Evolutionary conservation across 2,113 vertebrate species (phyloP).

Genomic region (Pseudorhombus dupliciocellatus): DNA sequence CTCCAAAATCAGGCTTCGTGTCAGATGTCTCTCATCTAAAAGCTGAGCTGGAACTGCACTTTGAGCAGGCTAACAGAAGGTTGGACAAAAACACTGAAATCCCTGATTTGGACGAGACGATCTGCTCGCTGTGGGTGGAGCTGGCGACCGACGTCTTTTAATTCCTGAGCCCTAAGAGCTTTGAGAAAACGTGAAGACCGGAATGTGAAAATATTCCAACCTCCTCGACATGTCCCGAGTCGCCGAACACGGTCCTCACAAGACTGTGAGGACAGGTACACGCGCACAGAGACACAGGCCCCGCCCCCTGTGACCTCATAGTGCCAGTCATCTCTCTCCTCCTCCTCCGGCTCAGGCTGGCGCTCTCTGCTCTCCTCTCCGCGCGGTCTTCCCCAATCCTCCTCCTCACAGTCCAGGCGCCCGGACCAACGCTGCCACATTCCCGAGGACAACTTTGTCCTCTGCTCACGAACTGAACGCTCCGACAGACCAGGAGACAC

Average conservation of each 20-base stretch:
- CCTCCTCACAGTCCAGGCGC: conserved; percentile 50
- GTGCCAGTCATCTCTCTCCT: conserved; percentile 47
- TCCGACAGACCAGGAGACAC: conserved; percentile 44
- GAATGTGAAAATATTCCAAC: neutral
- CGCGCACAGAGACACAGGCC: conserved; percentile 36
- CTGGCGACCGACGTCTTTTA: too few species aligned
- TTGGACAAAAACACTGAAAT: too few species aligned
- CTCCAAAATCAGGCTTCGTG: too few species aligned
- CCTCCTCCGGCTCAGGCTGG: conserved; percentile 59
- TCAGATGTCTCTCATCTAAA: too few species aligned
- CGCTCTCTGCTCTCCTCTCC: conserved; percentile 61
- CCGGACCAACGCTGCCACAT: conserved; percentile 67
- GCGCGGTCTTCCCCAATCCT: conserved; percentile 55
- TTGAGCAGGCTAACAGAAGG: too few species aligned
- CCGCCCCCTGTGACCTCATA: conserved; percentile 76
- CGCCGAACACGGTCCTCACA: neutral
- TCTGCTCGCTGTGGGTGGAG: too few species aligned
- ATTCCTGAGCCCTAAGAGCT: neutral
- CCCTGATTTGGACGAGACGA: too few species aligned
- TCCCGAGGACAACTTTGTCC: conserved; percentile 61
- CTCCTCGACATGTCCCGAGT: too few species aligned
- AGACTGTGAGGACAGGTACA: too few species aligned
- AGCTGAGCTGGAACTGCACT: too few species aligned
- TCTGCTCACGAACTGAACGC: conserved; percentile 43
- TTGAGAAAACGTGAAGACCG: neutral